phyloP scores from a whole-genome alignment of 2,888 invertebrate species.

The Hypsopygia costalis region DNA sequence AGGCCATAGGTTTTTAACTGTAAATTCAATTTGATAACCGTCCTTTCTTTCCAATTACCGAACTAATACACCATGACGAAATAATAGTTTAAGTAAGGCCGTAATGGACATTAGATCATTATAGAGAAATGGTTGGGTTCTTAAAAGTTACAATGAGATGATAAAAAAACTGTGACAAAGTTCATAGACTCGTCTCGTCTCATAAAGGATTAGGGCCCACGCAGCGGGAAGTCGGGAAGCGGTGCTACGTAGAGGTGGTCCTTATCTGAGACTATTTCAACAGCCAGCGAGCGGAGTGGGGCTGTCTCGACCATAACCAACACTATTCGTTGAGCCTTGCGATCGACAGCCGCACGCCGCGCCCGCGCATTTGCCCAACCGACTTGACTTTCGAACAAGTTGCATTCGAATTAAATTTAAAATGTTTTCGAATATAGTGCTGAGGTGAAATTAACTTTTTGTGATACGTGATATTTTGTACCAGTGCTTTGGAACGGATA shows the following conservation, averaged over 20 bases:
- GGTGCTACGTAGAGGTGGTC: constrained; percentile 52
- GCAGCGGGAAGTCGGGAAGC: constrained; percentile 63
- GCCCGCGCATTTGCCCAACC: constrained; percentile 43
- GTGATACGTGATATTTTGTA: constrained; percentile 32
- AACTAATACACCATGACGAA: constrained; percentile 1
- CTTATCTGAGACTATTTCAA: constrained; percentile 65
- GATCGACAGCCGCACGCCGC: constrained; percentile 44
- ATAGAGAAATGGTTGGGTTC: constrained; percentile 38
- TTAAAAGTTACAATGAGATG: constrained; percentile 30
- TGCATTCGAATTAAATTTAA: constrained; percentile 41
- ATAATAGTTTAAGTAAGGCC: constrained; percentile 28
- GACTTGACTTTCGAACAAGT: constrained; percentile 36
- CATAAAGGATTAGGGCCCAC: constrained; percentile 61
- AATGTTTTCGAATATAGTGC: constrained; percentile 63
- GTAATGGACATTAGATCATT: constrained; percentile 25
- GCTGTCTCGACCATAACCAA: constrained; percentile 39
- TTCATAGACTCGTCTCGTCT: constrained; percentile 53
- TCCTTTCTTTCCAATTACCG: not conserved
- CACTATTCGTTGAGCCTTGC: constrained; percentile 55
- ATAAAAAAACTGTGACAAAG: constrained; percentile 53
- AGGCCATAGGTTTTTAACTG: too few species aligned
- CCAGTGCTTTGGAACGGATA: constrained; percentile 36
- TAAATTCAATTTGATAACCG: not conserved
- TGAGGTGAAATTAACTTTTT: constrained; percentile 54
- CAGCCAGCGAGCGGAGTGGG: constrained; percentile 55